These are phyloP conservation scores for Helicoverpa armigera DNA, from an alignment of 1,140 invertebrate genomes.

Conservation along the genomic window DNA sequence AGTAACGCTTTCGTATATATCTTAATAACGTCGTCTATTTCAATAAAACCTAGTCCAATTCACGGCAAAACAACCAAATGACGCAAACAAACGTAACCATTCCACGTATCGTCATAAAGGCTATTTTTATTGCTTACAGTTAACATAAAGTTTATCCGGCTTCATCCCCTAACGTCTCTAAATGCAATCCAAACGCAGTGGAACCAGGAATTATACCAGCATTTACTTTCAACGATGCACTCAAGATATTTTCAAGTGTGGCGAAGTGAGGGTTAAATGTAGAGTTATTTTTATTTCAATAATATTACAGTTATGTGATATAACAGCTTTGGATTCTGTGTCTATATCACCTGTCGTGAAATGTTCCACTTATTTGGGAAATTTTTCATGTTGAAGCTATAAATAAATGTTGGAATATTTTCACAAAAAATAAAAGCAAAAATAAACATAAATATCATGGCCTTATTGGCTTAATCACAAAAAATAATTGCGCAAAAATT, in stretches of 20 bases:
- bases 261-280: conserved; percentile 72
- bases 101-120: conserved; percentile 85
- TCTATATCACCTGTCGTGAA: not conserved
- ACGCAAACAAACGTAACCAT: conserved; percentile 77
- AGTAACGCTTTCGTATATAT: conserved; percentile 32
- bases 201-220: conserved; percentile 79
- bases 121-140: conserved; percentile 84
- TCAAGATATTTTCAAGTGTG: conserved; percentile 78
- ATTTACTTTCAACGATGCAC: conserved; percentile 85
- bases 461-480: not conserved
- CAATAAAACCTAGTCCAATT: conserved; percentile 66
- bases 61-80: conserved; percentile 63
- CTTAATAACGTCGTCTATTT: conserved; percentile 48
- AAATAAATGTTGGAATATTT: not conserved
- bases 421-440: not conserved
- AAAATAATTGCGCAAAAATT: conserved; percentile 4
- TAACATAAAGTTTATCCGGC: conserved; percentile 83
- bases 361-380: not conserved
- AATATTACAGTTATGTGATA: conserved; percentile 60
- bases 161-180: conserved; percentile 81
- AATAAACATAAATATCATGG: not conserved
- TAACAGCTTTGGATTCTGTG: conserved; percentile 46
- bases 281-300: conserved; percentile 74
- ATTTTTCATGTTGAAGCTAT: not conserved
- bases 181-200: conserved; percentile 84